A percentile compares a stretch with the other conserved stretches of the same genome.
Conservation (phyloP, 2,888 invertebrate genomes). For the Perizoma flavofasciatum region DNA sequence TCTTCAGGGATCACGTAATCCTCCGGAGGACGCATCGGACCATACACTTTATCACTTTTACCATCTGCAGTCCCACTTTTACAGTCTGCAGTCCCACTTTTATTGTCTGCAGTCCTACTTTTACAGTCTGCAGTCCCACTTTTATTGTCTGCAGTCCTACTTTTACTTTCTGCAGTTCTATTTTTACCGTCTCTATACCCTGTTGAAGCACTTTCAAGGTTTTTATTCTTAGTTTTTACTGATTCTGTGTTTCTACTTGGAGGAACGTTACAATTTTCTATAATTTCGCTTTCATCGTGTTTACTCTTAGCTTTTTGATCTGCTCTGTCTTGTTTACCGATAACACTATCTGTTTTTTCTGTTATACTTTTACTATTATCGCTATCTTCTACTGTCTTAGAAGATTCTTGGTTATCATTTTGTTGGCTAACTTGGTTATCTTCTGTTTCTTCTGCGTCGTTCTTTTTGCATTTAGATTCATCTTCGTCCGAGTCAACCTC, state of each 20-base stretch:
- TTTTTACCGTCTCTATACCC: neutral
- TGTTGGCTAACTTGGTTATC: constrained; percentile 23
- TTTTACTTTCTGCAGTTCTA: neutral
- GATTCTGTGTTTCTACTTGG: too few relatives aligned
- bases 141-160: constrained; percentile 22
- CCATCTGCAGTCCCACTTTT: constrained; percentile 12
- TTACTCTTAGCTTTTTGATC: too few relatives aligned
- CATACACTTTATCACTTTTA: constrained; percentile 55
- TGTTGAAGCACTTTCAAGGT: too few relatives aligned
- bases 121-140: neutral
- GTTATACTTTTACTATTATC: constrained; percentile 3
- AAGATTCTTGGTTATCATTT: constrained; percentile 17
- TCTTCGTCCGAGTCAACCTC: constrained; percentile 79
- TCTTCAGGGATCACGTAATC: constrained; percentile 74
- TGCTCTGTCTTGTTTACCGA: too few relatives aligned
- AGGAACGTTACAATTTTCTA: too few relatives aligned
- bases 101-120: constrained; percentile 17
- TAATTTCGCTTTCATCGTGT: too few relatives aligned
- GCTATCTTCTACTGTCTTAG: constrained; percentile 21
- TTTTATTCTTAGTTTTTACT: too few relatives aligned
- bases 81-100: constrained; percentile 16
- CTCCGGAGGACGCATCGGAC: constrained; percentile 78
- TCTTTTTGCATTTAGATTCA: constrained; percentile 28
- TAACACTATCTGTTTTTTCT: too few relatives aligned
- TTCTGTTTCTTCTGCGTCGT: constrained; percentile 19